phyloP scores from a whole-genome alignment of 2,888 invertebrate genomes.

The Escarpia spicata region DNA sequence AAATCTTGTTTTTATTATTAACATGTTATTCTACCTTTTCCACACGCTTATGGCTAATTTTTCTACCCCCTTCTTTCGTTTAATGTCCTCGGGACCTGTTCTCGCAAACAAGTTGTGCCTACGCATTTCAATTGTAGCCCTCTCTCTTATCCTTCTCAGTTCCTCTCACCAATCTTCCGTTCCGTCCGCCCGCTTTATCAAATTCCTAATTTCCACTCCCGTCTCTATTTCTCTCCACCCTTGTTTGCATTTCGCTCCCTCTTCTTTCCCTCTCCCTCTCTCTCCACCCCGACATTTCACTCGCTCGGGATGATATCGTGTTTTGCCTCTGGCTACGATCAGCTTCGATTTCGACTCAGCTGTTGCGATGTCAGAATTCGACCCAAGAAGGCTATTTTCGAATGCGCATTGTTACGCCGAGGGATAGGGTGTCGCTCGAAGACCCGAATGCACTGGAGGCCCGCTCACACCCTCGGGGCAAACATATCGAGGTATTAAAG shows the following conservation, averaged over 20 bases:
- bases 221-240: background rate
- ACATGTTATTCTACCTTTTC: no score
- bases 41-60: no score
- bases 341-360: background rate
- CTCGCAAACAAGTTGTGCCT: no score
- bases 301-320: background rate
- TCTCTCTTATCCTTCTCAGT: no score
- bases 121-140: no score
- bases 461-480: background rate
- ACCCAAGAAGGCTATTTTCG: background rate
- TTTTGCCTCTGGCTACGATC: background rate
- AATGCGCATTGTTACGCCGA: background rate
- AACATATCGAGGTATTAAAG: no score
- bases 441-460: slow-evolving; percentile 12
- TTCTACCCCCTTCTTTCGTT: no score
- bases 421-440: background rate
- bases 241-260: background rate
- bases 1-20: no score
- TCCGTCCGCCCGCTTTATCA: background rate
- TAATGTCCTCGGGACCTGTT: no score
- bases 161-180: no score
- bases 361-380: background rate
- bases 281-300: background rate
- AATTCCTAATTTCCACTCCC: background rate
- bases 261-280: background rate